phyloP scores from a whole-genome alignment of 2,797 vertebrate species.

The Hippocampus kuda region DNA sequence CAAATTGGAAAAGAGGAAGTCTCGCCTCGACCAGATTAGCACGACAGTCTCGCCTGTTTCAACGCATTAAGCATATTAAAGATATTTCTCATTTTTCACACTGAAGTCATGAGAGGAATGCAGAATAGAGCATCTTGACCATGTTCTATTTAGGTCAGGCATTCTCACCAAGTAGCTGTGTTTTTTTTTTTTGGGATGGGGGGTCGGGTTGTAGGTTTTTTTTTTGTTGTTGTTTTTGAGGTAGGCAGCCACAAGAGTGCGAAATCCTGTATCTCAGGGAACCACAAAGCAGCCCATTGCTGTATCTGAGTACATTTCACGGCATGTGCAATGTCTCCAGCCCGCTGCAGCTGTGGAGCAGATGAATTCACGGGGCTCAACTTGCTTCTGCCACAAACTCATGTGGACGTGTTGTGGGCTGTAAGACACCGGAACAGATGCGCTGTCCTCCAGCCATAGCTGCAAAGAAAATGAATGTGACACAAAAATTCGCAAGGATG shows the following conservation, averaged over 20 bases:
- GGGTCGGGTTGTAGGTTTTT: too few relatives aligned
- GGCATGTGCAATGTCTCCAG: slow-evolving; percentile 36
- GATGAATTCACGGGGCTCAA: slow-evolving; percentile 35
- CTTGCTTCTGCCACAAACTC: slow-evolving; percentile 28
- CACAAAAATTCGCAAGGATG: neutral
- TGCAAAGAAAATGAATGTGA: slow-evolving; percentile 19
- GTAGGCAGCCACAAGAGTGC: slow-evolving; percentile 11
- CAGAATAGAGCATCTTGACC: slow-evolving; percentile 4
- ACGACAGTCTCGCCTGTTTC: slow-evolving; percentile 18
- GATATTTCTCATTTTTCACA: slow-evolving; percentile 22
- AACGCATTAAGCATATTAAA: slow-evolving; percentile 17
- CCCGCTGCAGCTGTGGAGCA: slow-evolving; percentile 29
- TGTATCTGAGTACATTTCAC: slow-evolving; percentile 33
- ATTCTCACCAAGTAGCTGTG: slow-evolving; percentile 12
- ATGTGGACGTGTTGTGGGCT: slow-evolving; percentile 28
- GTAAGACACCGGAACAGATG: slow-evolving; percentile 41
- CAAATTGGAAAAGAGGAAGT: neutral
- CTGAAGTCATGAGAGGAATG: slow-evolving; percentile 10
- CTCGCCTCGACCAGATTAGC: slow-evolving; percentile 11
- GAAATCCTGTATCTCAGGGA: slow-evolving; percentile 15
- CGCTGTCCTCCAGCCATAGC: slow-evolving; percentile 28
- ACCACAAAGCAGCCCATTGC: slow-evolving; percentile 25
- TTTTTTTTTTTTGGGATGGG: too few relatives aligned
- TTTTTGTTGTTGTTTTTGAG: neutral
- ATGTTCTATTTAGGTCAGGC: slow-evolving; percentile 10